Evolutionary conservation across 2,888 invertebrate species (phyloP).

Genomic region (Apocheima hispidaria): DNA sequence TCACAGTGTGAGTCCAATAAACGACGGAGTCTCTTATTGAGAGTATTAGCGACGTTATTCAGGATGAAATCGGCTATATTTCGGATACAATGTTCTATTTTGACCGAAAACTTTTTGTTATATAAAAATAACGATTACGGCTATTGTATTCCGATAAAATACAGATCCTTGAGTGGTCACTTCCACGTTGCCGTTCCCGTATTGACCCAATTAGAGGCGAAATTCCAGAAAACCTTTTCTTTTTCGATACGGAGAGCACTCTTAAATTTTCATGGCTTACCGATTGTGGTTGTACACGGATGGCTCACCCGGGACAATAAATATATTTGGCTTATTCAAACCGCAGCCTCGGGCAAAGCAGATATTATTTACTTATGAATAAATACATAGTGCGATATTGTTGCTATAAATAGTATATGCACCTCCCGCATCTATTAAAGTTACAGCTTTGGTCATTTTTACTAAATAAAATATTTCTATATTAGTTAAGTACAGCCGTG

Average conservation of each 20-base stretch:
- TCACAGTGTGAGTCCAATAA: constrained; percentile 69
- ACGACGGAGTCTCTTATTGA: constrained; percentile 41
- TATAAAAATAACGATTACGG: constrained; percentile 38
- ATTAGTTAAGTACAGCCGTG: no score
- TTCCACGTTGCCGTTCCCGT: constrained; percentile 29
- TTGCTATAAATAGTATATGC: no score
- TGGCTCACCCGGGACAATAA: constrained; percentile 46
- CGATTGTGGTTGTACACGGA: constrained; percentile 41
- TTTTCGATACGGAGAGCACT: constrained; percentile 37
- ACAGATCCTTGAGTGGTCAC: constrained; percentile 39
- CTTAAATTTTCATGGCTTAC: constrained; percentile 46
- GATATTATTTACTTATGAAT: constrained; percentile 39
- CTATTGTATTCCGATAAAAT: constrained; percentile 35
- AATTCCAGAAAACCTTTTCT: constrained; percentile 39
- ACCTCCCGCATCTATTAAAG: no score
- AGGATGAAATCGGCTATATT: constrained; percentile 15
- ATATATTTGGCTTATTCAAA: constrained; percentile 46
- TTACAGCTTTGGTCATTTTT: no score
- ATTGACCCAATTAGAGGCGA: constrained; percentile 40
- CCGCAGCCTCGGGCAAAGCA: constrained; percentile 37
- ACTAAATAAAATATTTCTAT: no score
- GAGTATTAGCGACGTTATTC: constrained; percentile 28
- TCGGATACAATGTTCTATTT: constrained; percentile 23
- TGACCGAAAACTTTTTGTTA: constrained; percentile 26
- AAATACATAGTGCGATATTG: constrained; percentile 19